Conservation (phyloP, 2,113 vertebrate species). For the Etheostoma spectabile region DNA sequence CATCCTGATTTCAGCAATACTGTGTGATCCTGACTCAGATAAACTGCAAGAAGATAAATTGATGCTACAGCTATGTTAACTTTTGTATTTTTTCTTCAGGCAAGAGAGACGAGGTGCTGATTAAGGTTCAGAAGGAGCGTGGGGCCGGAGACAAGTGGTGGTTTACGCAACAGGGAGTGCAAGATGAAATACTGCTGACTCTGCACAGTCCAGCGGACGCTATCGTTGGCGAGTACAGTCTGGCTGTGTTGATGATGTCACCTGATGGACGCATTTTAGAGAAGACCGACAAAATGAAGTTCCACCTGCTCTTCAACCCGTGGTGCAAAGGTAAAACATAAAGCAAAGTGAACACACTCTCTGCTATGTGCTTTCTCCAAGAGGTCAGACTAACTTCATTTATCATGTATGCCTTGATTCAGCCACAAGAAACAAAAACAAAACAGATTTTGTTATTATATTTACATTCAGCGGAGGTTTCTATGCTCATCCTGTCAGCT, state of each 20-base stretch:
- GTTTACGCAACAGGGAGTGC: slow-evolving; percentile 73
- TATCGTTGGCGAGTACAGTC: slow-evolving; percentile 86
- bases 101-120: slow-evolving; percentile 81
- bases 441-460: too few species aligned
- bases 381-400: background rate
- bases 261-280: slow-evolving; percentile 71
- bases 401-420: background rate
- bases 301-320: slow-evolving; percentile 93
- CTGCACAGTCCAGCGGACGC: slow-evolving; percentile 87
- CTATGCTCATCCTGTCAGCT: too few species aligned
- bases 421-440: too few species aligned
- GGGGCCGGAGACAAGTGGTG: slow-evolving; percentile 75
- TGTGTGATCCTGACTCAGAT: background rate
- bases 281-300: slow-evolving; percentile 74
- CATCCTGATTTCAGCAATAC: background rate
- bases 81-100: slow-evolving; percentile 70
- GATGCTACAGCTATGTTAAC: background rate
- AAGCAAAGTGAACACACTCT: background rate
- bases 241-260: slow-evolving; percentile 81
- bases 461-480: too few species aligned
- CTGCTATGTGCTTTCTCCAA: background rate
- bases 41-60: background rate
- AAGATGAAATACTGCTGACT: slow-evolving; percentile 77
- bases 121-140: slow-evolving; percentile 64
- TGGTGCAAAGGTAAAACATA: slow-evolving; percentile 90